Conservation (phyloP, 2,888 invertebrate genomes). For the Axea sp. region DNA sequence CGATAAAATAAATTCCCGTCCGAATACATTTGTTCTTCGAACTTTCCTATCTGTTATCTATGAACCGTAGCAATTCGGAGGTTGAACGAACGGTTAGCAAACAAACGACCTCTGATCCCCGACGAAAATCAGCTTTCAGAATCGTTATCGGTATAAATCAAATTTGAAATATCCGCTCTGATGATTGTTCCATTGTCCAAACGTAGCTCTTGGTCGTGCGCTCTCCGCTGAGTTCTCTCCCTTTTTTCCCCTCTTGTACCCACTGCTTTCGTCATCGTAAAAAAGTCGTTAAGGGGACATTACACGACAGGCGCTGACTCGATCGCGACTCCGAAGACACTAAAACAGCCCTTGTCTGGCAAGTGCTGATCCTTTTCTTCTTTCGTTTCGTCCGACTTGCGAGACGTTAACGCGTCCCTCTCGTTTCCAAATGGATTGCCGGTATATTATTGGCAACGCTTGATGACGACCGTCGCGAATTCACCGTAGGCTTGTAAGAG, state of each 20-base stretch:
- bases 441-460: constrained; percentile 72
- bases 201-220: constrained; percentile 14
- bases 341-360: constrained; percentile 64
- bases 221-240: constrained; percentile 6
- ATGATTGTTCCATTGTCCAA: constrained; percentile 29
- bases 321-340: constrained; percentile 67
- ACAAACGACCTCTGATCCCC: background rate
- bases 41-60: background rate
- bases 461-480: constrained; percentile 72
- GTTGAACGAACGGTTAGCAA: constrained; percentile 3
- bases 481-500: constrained; percentile 63
- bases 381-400: constrained; percentile 59
- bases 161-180: constrained; percentile 15
- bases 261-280: constrained; percentile 50
- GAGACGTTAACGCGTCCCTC: constrained; percentile 31
- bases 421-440: constrained; percentile 9
- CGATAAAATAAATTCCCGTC: too few species aligned
- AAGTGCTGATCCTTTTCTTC: constrained; percentile 61
- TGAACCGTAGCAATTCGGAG: background rate
- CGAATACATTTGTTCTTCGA: too few species aligned
- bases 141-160: constrained; percentile 14
- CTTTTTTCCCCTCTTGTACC: constrained; percentile 21
- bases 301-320: constrained; percentile 54
- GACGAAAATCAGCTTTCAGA: constrained; percentile 5
- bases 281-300: constrained; percentile 65